Conservation (phyloP, 1,140 invertebrate genomes). For the Sycophaga agraensis region DNA sequence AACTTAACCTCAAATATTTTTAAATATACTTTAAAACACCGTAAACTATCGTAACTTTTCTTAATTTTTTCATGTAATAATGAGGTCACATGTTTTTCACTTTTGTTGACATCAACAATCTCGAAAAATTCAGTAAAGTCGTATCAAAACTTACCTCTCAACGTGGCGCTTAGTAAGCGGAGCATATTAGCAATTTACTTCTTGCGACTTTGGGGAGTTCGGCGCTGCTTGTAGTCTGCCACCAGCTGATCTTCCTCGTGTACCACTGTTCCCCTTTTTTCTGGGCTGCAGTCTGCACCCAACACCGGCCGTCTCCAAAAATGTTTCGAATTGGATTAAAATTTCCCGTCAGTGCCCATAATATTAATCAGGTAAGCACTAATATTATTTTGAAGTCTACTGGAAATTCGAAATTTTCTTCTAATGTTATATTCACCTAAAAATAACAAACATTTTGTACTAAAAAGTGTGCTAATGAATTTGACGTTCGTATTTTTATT, state of each 20-base stretch:
- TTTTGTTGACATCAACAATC: not conserved
- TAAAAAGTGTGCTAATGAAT: too few relatives aligned
- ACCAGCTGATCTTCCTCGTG: conserved; percentile 46
- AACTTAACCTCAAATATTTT: conserved; percentile 31
- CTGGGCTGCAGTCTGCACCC: conserved; percentile 45
- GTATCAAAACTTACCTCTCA: conserved; percentile 40
- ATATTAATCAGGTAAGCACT: conserved; percentile 41
- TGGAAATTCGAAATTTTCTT: not conserved
- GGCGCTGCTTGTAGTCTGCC: conserved; percentile 1
- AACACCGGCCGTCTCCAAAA: conserved; percentile 34
- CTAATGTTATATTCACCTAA: not conserved
- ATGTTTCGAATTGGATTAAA: conserved; percentile 58
- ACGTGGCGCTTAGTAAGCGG: conserved; percentile 35
- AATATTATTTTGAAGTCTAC: not conserved
- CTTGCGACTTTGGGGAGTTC: not conserved
- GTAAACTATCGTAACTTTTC: not conserved
- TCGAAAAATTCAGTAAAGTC: not conserved
- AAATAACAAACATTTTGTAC: too few relatives aligned
- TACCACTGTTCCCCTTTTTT: conserved; percentile 46
- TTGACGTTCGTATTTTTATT: not conserved
- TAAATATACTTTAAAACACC: not conserved
- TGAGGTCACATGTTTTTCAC: not conserved
- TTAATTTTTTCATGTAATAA: not conserved
- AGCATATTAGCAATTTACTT: conserved; percentile 39
- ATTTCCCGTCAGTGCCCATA: conserved; percentile 54